phyloP scores from a whole-genome alignment of 2,113 vertebrate genomes.

The Perognathus longimembris region DNA sequence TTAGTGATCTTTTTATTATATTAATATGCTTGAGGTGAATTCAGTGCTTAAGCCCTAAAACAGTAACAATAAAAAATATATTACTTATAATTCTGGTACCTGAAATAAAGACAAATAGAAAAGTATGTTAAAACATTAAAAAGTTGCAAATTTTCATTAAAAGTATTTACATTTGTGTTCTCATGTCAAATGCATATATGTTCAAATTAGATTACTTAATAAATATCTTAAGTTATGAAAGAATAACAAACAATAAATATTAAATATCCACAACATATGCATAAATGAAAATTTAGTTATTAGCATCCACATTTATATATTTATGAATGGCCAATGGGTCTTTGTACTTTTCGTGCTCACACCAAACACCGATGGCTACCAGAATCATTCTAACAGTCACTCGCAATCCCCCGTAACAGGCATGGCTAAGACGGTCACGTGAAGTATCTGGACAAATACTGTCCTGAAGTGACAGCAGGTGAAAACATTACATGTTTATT shows the following conservation, averaged over 20 bases:
- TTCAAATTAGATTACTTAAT: conserved; percentile 68
- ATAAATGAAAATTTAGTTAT: conserved; percentile 8
- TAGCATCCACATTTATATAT: neutral
- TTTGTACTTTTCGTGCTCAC: neutral
- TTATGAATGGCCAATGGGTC: neutral
- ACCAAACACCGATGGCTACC: neutral
- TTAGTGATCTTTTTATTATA: conserved; percentile 62
- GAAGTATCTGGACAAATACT: neutral
- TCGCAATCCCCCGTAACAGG: neutral
- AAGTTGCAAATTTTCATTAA: conserved; percentile 64
- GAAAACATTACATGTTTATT: neutral
- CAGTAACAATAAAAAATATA: conserved; percentile 73
- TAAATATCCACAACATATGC: conserved; percentile 55
- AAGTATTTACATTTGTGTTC: conserved; percentile 67
- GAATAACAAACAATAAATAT: conserved; percentile 70
- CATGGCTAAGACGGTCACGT: neutral
- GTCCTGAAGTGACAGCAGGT: neutral
- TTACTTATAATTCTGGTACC: conserved; percentile 44
- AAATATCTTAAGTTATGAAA: conserved; percentile 41
- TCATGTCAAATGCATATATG: conserved; percentile 56
- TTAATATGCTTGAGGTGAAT: conserved; percentile 44
- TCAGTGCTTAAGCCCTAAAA: conserved; percentile 22
- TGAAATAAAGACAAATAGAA: conserved; percentile 77
- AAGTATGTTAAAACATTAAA: conserved; percentile 75
- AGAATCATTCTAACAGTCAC: neutral